A percentile compares a stretch with the other conserved stretches of the same genome.
phyloP scores from a whole-genome alignment of 2,888 invertebrate species.

The Halictus quadricinctus region DNA sequence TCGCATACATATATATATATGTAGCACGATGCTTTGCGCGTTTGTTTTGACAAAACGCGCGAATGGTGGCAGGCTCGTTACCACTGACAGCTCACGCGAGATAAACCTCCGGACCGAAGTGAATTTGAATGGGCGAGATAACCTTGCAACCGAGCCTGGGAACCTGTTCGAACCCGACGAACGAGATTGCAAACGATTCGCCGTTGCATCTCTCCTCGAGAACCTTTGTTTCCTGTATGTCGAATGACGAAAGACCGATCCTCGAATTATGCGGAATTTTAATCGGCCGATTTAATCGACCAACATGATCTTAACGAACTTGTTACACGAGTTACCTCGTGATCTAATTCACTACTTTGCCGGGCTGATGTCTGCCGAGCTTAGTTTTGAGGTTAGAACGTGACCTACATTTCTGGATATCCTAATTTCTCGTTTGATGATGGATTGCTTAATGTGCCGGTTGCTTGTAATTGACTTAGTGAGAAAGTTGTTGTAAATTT shows the following conservation, averaged over 20 bases:
- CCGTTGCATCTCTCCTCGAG: neutral
- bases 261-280: neutral
- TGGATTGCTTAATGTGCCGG: neutral
- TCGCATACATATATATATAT: neutral
- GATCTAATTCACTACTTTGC: neutral
- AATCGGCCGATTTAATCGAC: neutral
- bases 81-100: slow-evolving; percentile 25
- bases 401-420: neutral
- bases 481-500: neutral
- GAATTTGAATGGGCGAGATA: slow-evolving; percentile 33
- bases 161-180: slow-evolving; percentile 4
- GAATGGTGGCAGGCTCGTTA: neutral
- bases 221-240: neutral
- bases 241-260: neutral
- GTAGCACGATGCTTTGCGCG: neutral
- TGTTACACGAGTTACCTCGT: neutral
- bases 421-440: neutral
- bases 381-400: neutral
- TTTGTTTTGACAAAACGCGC: slow-evolving; percentile 34
- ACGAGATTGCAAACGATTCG: slow-evolving; percentile 2
- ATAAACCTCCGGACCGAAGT: neutral
- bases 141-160: slow-evolving; percentile 8
- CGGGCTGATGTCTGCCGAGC: neutral
- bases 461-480: neutral
- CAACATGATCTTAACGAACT: neutral